phyloP scores from a whole-genome alignment of 2,113 vertebrate species.

The Indicator maculatus region DNA sequence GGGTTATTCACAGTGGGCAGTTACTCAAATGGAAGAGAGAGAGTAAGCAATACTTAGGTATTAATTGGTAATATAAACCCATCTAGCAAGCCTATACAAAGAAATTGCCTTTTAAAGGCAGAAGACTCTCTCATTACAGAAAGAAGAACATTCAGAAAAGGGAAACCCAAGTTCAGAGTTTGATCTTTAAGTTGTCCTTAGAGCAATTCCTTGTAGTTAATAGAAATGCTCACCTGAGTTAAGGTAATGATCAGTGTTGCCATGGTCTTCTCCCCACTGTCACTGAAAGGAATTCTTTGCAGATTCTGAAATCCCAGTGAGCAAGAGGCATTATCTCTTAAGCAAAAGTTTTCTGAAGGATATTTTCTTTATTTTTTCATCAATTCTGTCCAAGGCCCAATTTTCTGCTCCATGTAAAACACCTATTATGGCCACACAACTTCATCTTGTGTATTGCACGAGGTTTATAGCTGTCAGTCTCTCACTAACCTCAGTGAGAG shows the following conservation, averaged over 20 bases:
- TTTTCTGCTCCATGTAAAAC: neutral
- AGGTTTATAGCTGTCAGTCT: neutral
- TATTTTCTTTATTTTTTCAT: neutral
- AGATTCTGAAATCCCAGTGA: neutral
- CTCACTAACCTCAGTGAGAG: neutral
- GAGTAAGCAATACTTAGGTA: neutral
- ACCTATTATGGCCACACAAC: neutral
- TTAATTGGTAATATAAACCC: neutral
- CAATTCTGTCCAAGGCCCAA: neutral
- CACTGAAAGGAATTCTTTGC: neutral
- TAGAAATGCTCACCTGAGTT: rapidly evolving
- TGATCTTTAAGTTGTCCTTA: neutral
- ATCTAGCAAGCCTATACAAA: neutral
- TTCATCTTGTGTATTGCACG: neutral
- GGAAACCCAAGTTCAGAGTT: neutral
- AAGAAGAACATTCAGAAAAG: neutral
- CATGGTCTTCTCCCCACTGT: neutral
- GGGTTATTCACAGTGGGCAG: neutral
- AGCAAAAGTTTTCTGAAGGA: neutral
- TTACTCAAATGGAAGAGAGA: neutral
- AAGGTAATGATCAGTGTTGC: neutral
- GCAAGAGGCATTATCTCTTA: neutral
- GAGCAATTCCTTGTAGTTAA: neutral
- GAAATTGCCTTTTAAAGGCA: neutral
- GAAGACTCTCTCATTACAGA: neutral